Evolutionary conservation across 2,113 vertebrate genomes (phyloP).

Genomic region (Rattus rattus): DNA sequence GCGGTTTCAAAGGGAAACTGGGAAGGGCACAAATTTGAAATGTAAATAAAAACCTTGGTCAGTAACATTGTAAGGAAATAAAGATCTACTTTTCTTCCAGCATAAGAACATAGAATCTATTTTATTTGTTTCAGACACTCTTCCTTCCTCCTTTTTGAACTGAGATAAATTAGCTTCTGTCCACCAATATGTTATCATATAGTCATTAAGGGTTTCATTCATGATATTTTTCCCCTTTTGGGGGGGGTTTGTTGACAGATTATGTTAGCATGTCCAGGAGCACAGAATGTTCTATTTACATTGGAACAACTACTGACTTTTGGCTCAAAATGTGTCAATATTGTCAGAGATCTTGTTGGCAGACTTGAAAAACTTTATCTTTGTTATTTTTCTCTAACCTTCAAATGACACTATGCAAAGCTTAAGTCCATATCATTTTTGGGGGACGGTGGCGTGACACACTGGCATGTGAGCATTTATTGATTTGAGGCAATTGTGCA

Average conservation of each 20-base stretch:
- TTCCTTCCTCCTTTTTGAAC: background rate
- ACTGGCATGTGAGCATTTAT: background rate
- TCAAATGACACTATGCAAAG: background rate
- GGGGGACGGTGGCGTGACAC: background rate
- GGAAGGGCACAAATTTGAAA: too few relatives aligned
- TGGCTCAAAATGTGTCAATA: background rate
- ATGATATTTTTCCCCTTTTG: background rate
- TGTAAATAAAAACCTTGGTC: background rate
- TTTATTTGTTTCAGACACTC: background rate
- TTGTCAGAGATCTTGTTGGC: background rate
- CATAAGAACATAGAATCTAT: background rate
- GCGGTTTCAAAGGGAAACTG: too few relatives aligned
- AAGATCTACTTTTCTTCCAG: background rate
- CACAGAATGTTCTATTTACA: conserved; percentile 45
- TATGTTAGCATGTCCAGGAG: background rate
- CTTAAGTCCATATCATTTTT: background rate
- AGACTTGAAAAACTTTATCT: background rate
- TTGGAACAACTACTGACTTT: background rate
- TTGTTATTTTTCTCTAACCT: background rate
- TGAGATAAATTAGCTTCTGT: background rate
- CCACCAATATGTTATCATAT: background rate
- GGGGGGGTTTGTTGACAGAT: conserved; percentile 38
- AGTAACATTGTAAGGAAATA: background rate
- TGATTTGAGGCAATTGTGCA: background rate
- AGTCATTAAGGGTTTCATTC: background rate